Conservation (phyloP, 1,140 invertebrate species). For the Linepithema humile region DNA sequence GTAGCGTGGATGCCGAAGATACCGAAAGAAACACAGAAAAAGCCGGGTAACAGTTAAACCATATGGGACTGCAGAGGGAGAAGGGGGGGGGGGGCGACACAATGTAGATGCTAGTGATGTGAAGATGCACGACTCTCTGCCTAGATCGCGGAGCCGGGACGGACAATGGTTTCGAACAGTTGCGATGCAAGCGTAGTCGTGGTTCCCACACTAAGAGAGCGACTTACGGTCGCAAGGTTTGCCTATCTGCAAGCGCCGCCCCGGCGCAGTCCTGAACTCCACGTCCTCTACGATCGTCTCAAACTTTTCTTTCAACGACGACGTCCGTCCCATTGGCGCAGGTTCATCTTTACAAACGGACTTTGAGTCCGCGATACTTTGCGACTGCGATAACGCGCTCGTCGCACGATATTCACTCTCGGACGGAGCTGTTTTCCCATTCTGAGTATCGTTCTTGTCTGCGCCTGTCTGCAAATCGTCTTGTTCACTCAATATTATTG, state of each 20-base stretch:
- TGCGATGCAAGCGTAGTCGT: constrained; percentile 62
- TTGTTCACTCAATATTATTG: constrained; percentile 5
- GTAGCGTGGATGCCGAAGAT: constrained; percentile 25
- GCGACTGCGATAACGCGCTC: neutral
- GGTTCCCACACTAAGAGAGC: constrained; percentile 66
- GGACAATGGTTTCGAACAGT: constrained; percentile 52
- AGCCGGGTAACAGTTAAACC: constrained; percentile 34
- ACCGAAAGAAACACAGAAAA: constrained; percentile 51
- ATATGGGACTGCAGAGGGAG: constrained; percentile 1
- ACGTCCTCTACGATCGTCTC: constrained; percentile 74
- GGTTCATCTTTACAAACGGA: constrained; percentile 37
- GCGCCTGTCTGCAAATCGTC: neutral
- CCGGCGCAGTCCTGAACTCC: constrained; percentile 63
- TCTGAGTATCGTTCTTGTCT: neutral
- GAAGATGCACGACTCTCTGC: constrained; percentile 1
- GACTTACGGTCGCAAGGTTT: constrained; percentile 74
- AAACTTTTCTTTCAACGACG: constrained; percentile 76
- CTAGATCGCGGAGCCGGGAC: constrained; percentile 57
- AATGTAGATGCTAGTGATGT: constrained; percentile 49
- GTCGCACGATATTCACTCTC: neutral
- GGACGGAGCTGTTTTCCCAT: neutral
- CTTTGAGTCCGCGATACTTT: neutral
- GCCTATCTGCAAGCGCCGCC: constrained; percentile 39
- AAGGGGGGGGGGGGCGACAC: constrained; percentile 3
- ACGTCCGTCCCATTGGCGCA: constrained; percentile 63